These are phyloP conservation scores for Istiophorus platypterus DNA, from an alignment of 2,113 vertebrate genomes.

Conservation along the genomic window DNA sequence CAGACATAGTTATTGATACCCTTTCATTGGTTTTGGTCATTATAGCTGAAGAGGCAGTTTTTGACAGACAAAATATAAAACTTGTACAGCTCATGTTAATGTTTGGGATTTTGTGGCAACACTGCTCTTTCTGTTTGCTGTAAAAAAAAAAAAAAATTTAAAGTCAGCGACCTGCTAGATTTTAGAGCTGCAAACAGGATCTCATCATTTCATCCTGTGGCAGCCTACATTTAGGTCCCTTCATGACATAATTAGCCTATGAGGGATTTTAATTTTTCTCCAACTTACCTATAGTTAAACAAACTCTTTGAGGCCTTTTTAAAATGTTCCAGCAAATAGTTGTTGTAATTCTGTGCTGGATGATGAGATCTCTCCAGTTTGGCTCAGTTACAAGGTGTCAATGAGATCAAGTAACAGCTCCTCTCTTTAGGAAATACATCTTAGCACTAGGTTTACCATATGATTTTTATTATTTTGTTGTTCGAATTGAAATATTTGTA, in stretches of 20 bases:
- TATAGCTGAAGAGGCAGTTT: neutral
- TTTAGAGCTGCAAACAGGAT: neutral
- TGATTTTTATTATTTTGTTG: neutral
- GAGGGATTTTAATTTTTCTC: neutral
- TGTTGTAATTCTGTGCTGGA: too few relatives aligned
- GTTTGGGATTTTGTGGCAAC: neutral
- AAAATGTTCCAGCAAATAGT: neutral
- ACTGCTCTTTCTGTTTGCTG: too few relatives aligned
- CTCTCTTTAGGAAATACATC: neutral
- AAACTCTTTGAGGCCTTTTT: neutral
- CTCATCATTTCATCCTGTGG: neutral
- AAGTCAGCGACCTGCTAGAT: neutral
- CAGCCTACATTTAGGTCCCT: neutral
- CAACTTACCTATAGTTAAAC: neutral
- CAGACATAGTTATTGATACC: neutral
- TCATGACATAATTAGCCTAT: neutral
- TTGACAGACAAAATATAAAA: neutral
- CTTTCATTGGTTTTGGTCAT: neutral
- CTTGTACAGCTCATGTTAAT: neutral
- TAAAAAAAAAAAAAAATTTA: too few relatives aligned
- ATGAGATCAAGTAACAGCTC: neutral
- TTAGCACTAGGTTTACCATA: neutral
- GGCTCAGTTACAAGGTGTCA: neutral
- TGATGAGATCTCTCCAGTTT: neutral
- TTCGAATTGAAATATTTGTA: too few relatives aligned